Base-by-base conservation (phyloP, 2,888 invertebrate species). In the Phragmatobia fuliginosa region DNA sequence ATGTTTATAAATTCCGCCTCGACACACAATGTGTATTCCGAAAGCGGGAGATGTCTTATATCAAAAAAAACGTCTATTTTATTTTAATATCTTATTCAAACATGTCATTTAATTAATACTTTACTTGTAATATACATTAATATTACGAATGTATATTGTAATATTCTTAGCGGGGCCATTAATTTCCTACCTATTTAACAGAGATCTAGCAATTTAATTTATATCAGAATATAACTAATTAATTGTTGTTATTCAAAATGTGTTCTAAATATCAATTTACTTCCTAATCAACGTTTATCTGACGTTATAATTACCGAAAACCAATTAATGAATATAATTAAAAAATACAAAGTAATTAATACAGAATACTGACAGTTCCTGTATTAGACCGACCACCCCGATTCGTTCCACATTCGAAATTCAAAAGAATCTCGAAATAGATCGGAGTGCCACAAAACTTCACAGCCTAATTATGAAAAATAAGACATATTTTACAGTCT, bases 391-490 rank as follows among this genome's bases (percentile, higher is more conserved):
- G 91, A 91, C 93, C 93, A 92, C 92, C 91, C 90, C 73, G 83
- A 87, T 87, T 83, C 78, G 82, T 81, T 83, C 81, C 81, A 76
- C 84, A 38, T 72, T 76, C 73, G 49, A 70, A 62, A 65, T 71
- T 79, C 75, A 21, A 70, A 70, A 62, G 21, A 45, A 67, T 68
- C 80, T 74, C 74, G 68, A 85, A 81, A 83, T 87, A 85, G 79
- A 78, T 83, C 59, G 83, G 70, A 78, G 84, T 79, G 86, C 83
- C 84, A 79, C 81, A 87, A 87, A 91, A 88, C 91, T 91, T 91
- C 91, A 90, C 92, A 89, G 89, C 85, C 93, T 94, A 95, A 95
- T 95, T 94, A 94, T 91, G 91, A 93, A 88, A 93, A 94, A 94
- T 94, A 94, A 94, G 93, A 92, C 92, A 92, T 94, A 93, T 85